Conservation (phyloP, 1,140 invertebrate species). For the Apolygus lucorum region DNA sequence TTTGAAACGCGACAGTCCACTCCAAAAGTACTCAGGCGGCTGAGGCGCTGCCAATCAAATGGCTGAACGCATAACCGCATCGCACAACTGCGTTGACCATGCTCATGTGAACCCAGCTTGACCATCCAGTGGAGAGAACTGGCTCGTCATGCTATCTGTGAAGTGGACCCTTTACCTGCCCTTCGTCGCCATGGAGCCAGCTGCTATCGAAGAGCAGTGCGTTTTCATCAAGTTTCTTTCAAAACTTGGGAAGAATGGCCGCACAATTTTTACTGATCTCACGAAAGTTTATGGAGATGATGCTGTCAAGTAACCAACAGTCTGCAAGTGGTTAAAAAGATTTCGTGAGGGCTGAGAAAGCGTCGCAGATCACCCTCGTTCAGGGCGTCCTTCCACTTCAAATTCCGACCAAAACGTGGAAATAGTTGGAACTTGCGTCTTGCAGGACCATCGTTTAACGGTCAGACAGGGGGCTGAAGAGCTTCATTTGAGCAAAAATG, state of each 20-base stretch:
- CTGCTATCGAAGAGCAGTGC: background rate
- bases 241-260: conserved; percentile 6
- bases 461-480: conserved; percentile 30
- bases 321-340: conserved; percentile 29
- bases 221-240: background rate
- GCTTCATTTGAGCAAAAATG: conserved; percentile 20
- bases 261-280: conserved; percentile 3
- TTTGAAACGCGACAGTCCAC: no score
- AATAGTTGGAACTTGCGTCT: conserved; percentile 32
- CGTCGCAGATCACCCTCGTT: conserved; percentile 25
- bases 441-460: conserved; percentile 28
- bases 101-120: no score
- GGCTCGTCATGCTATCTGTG: background rate
- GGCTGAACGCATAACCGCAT: no score
- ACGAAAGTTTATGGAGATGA: conserved; percentile 23
- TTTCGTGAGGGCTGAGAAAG: conserved; percentile 28
- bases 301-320: conserved; percentile 28
- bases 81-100: no score
- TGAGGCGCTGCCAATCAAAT: no score
- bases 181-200: background rate
- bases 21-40: no score
- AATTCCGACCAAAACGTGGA: conserved; percentile 35
- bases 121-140: background rate
- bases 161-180: background rate
- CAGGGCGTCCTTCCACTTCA: conserved; percentile 32